Percentiles rank a stretch among this genome's conserved stretches.
Conservation (phyloP, 2,797 vertebrate genomes). For the Thunnus albacares region DNA sequence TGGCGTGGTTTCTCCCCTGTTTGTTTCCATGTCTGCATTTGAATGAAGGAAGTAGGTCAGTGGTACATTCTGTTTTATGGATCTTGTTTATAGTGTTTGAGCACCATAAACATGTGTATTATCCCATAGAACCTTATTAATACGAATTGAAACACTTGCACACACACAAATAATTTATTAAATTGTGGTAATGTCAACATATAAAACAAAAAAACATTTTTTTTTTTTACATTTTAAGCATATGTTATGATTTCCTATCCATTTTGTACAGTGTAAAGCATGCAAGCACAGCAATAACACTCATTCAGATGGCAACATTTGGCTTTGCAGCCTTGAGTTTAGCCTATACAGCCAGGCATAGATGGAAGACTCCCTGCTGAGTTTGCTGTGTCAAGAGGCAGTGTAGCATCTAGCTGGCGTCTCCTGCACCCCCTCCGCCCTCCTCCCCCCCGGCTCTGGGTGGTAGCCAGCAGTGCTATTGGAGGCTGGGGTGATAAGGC, state of each 20-base stretch:
- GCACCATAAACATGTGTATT: slow-evolving; percentile 46
- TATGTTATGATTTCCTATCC: slow-evolving; percentile 18
- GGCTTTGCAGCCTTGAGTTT: slow-evolving; percentile 54
- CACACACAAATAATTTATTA: background rate
- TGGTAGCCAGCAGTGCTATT: slow-evolving; percentile 82
- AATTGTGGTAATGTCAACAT: slow-evolving; percentile 10
- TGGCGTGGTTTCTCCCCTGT: background rate
- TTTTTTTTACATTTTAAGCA: background rate
- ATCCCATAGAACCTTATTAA: background rate
- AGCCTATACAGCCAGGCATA: slow-evolving; percentile 58
- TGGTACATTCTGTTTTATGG: slow-evolving; percentile 59
- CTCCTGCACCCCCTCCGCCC: slow-evolving; percentile 36
- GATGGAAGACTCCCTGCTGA: slow-evolving; percentile 72
- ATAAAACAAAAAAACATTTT: background rate
- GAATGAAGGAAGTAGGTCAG: slow-evolving; percentile 78
- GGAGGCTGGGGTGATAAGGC: slow-evolving; percentile 83
- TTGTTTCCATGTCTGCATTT: slow-evolving; percentile 41
- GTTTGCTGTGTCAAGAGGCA: slow-evolving; percentile 83
- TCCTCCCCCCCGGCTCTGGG: slow-evolving; percentile 64
- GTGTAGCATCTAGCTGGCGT: slow-evolving; percentile 74
- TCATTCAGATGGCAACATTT: slow-evolving; percentile 64
- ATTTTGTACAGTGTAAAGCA: slow-evolving; percentile 14
- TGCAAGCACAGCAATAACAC: slow-evolving; percentile 32
- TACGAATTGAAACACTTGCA: slow-evolving; percentile 1
- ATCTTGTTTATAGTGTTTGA: slow-evolving; percentile 44